Conservation (phyloP, 2,113 vertebrate genomes). For the Pelobates fuscus region DNA sequence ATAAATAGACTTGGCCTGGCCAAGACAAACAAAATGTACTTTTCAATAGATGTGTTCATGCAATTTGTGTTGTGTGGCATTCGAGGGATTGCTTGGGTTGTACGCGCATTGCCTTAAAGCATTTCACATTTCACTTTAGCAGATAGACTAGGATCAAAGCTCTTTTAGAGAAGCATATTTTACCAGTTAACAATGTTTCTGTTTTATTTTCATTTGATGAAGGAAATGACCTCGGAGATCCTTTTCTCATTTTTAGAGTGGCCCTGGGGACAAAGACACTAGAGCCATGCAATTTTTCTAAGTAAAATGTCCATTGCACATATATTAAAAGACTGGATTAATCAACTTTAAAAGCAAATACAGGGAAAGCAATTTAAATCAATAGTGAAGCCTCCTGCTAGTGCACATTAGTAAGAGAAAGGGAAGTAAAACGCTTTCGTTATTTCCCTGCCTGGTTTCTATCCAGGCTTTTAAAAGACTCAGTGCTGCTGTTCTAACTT, state of each 20-base stretch:
- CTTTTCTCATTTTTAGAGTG: constrained; percentile 48
- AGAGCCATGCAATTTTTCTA: constrained; percentile 48
- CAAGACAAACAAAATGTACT: constrained; percentile 13
- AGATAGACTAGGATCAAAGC: constrained; percentile 42
- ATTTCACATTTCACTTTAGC: constrained; percentile 50
- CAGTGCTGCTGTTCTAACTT: not conserved
- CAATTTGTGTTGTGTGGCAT: constrained; percentile 13
- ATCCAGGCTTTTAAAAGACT: constrained; percentile 35
- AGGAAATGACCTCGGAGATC: constrained; percentile 42
- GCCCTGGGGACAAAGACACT: constrained; percentile 47
- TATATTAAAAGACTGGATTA: constrained; percentile 57
- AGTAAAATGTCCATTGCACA: constrained; percentile 51
- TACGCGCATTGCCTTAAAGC: constrained; percentile 29
- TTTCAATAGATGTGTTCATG: constrained; percentile 1
- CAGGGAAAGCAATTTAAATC: constrained; percentile 57
- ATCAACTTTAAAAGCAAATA: constrained; percentile 56
- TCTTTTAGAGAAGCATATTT: constrained; percentile 16
- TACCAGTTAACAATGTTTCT: constrained; percentile 39
- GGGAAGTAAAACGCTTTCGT: constrained; percentile 43
- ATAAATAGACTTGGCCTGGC: constrained; percentile 29
- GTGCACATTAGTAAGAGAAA: constrained; percentile 59
- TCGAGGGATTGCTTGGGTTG: constrained; percentile 21
- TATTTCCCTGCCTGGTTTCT: constrained; percentile 47
- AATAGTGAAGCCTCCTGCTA: constrained; percentile 51
- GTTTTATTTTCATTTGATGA: constrained; percentile 41